Percentiles rank a stretch among this genome's conserved stretches.
Conservation (phyloP, 1,140 invertebrate species). For the Hyphantria cunea region DNA sequence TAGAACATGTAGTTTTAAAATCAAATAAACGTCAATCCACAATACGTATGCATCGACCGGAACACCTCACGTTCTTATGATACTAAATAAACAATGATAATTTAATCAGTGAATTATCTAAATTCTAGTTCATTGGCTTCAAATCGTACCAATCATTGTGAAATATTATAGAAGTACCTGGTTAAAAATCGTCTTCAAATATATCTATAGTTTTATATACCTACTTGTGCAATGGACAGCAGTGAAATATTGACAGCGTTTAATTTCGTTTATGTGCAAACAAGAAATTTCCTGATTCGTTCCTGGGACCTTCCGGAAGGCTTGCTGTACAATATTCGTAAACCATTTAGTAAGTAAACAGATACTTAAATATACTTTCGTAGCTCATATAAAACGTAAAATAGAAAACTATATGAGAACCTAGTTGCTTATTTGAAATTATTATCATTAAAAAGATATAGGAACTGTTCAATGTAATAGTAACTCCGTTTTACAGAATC, state of each 20-base stretch:
- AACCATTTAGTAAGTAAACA: slow-evolving; percentile 50
- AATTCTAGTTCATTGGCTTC: not conserved
- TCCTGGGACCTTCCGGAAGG: slow-evolving; percentile 58
- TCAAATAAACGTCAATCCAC: slow-evolving; percentile 41
- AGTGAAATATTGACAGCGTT: slow-evolving; percentile 31
- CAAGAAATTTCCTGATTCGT: slow-evolving; percentile 58
- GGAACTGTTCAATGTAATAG: too few species aligned
- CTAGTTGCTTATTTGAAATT: not conserved
- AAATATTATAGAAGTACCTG: not conserved
- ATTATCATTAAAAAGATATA: not conserved
- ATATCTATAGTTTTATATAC: not conserved
- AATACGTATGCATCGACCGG: slow-evolving; percentile 6
- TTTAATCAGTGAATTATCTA: slow-evolving; percentile 1
- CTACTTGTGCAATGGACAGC: slow-evolving; percentile 46
- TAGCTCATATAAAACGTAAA: not conserved
- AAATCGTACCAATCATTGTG: not conserved
- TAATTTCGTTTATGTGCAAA: slow-evolving; percentile 54
- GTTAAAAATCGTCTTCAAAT: too few species aligned
- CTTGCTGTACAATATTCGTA: slow-evolving; percentile 49
- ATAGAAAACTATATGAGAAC: not conserved
- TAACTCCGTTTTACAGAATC: slow-evolving; percentile 29
- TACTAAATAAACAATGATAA: not conserved
- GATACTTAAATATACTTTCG: not conserved
- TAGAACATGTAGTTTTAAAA: slow-evolving; percentile 36
- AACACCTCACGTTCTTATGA: not conserved